Evolutionary conservation across 64 coral and sea anemone genomes (phyloP), one percentile per base, ranked within the genome.

Genomic region (Pocillopora damicornis): DNA sequence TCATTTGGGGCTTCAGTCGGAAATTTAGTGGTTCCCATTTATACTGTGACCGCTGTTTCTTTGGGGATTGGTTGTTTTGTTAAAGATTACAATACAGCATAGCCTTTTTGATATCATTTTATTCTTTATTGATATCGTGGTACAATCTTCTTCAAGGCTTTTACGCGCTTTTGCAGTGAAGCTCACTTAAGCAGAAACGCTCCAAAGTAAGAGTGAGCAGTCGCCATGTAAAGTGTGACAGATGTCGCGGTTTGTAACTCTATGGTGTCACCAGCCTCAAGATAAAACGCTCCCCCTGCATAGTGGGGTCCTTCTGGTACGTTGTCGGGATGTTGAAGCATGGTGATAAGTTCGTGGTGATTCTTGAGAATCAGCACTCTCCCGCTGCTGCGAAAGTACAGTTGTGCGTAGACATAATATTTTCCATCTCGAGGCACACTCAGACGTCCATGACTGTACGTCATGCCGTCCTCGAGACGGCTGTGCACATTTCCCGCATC

Each of bases 371-470:
- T 5, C 17, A 16, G 9, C 26, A 81, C 59, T 81, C 79, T 62
- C 23, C 34, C 61, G 37, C 11, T 3, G 35, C 35, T 36, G 1
- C 67, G 26, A 37, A 22, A 67, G 36, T n/a, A 83, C 37, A 83
- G 8, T 45, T 83, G 80, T 65, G 62, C 35, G 80, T 83, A 83
- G 16, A 83, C 20, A 18, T 83, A 83, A 34, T 83, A 83, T 30
- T 10, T 35, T 67, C 80, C 80, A 68, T 34, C 2, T 61, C 16
- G 13, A 13, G 80, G 80, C 61, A 83, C 80, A 37, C 7, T 71
- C 67, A 71, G 67, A 11, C 25, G 1, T 23, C 67, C 67, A 23
- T n/a, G 1, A 23, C n/a, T 6, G 67, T 71, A 71, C 0, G 4
- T 71, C 62, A 85, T 38, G 0, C 81, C 63, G 81, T 34, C 64